Evolutionary conservation across 2,888 invertebrate species (phyloP), one percentile per base, ranked within the genome.

Genomic region (Lypha dubia): DNA sequence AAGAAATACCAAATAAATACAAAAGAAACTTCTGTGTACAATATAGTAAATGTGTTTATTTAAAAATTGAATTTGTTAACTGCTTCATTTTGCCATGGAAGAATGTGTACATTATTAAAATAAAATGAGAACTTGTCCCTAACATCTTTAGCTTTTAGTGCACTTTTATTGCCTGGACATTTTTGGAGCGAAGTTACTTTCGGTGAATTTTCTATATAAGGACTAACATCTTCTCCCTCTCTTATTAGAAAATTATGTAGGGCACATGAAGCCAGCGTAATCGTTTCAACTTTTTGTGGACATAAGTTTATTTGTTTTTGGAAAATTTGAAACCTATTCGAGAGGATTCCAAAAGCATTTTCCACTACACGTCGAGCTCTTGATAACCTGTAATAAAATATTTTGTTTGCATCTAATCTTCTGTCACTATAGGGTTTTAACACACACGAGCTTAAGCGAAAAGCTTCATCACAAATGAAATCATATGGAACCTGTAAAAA

Each of bases 231-330:
- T 38, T 51, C 68, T 1, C 70, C 44, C 15, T 71, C 70, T 13
- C 28, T 56, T 24, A 24, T 58, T 17, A 58, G 7, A 58, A 71
- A 71, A 20, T 44, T 71, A n/a, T 70, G 41, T 15, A 67, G 67
- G 3, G 35, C 67, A 35, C 67, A 67, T 9, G 11, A 46, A 32
- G 32, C 13, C 11, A 65, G 46, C n/a, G 63, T 65, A n/a, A 65
- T 28, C 3, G 8, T 24, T 49, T 65, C 49, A 4, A 20, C 65
- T 32, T 65, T 65, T 28, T 65, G 28, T 4, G 32, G 32, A 6
- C 32, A 65, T 9, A 65, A 49, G 8, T 28, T 44, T 17, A 65
- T 49, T 65, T 65, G 17, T 13, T 20, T 28, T 46, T 65, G 65
- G 7, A 65, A 49, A 24, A 49, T 49, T 49, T 65, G 2, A 15